A percentile compares a stretch with the other conserved stretches of the same genome.
phyloP scores from a whole-genome alignment of 2,888 invertebrate genomes.

The Rhagium mordax region DNA sequence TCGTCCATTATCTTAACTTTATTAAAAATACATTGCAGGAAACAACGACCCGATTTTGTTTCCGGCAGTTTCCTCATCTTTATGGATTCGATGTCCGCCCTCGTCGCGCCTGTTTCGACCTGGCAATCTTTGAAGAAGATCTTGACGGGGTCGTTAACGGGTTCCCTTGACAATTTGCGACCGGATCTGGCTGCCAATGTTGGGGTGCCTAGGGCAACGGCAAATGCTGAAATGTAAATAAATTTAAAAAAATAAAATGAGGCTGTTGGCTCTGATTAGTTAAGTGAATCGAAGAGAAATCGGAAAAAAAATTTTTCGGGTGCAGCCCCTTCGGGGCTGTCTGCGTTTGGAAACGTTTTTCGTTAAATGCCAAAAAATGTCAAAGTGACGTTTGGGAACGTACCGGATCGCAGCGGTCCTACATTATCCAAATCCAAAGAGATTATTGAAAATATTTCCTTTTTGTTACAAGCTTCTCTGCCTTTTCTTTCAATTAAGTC shows the following conservation, averaged over 20 bases:
- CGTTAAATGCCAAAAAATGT: too few species aligned
- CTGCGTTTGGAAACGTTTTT: too few species aligned
- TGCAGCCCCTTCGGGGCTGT: too few species aligned
- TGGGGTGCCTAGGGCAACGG: background rate
- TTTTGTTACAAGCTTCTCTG: too few species aligned
- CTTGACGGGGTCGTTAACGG: background rate
- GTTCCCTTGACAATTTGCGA: background rate
- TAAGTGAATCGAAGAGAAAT: too few species aligned
- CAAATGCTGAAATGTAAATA: background rate
- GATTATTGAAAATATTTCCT: too few species aligned
- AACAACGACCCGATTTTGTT: constrained; percentile 57
- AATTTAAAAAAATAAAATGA: background rate
- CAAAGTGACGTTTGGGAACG: too few species aligned
- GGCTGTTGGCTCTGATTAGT: too few species aligned
- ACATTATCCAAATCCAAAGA: too few species aligned
- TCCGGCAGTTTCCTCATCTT: constrained; percentile 60
- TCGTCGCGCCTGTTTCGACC: constrained; percentile 61
- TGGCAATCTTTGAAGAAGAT: constrained; percentile 57
- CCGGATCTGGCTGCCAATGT: background rate
- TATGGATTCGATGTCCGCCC: constrained; percentile 61
- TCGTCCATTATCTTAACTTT: constrained; percentile 62
- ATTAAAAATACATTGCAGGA: constrained; percentile 64
- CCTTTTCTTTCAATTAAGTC: too few species aligned
- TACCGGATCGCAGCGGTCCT: too few species aligned
- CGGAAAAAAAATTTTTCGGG: too few species aligned